These are phyloP conservation scores for Euura lappo DNA, from an alignment of 1,140 invertebrate genomes.

Conservation along the genomic window DNA sequence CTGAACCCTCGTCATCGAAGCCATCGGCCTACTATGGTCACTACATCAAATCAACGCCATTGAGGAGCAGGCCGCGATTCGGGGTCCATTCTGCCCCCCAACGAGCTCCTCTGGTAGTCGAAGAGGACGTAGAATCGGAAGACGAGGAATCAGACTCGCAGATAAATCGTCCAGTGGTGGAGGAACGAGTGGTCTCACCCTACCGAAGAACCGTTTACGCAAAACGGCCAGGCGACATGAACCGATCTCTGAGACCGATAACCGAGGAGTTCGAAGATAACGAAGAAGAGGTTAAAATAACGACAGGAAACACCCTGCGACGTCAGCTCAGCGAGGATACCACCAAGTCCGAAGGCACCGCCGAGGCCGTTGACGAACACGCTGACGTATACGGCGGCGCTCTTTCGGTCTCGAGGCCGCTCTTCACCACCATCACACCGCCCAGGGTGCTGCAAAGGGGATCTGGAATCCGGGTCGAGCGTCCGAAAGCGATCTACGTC, in stretches of 20 bases:
- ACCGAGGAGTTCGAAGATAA: conserved; percentile 52
- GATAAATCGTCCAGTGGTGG: conserved; percentile 48
- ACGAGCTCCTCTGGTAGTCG: conserved; percentile 31
- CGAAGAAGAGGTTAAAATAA: conserved; percentile 48
- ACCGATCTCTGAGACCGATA: conserved; percentile 39
- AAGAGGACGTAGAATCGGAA: conserved; percentile 40
- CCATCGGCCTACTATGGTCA: conserved; percentile 38
- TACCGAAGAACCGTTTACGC: conserved; percentile 54
- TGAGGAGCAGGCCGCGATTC: conserved; percentile 47
- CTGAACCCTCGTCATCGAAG: conserved; percentile 35
- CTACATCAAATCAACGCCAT: conserved; percentile 35
- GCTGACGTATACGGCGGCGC: conserved; percentile 71
- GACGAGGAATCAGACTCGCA: conserved; percentile 46
- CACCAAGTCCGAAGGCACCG: conserved; percentile 45
- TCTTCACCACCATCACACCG: conserved; percentile 69
- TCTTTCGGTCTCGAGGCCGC: conserved; percentile 66
- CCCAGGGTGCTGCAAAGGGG: conserved; percentile 51
- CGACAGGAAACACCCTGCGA: conserved; percentile 60
- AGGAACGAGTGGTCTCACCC: conserved; percentile 39
- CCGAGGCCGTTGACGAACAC: conserved; percentile 63
- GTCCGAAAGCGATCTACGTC: conserved; percentile 46
- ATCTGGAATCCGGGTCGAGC: conserved; percentile 37
- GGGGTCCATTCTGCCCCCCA: conserved; percentile 53
- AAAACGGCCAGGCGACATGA: conserved; percentile 55
- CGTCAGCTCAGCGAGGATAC: conserved; percentile 63